These are phyloP conservation scores for Drosophila leonis DNA, from an alignment of 2,888 invertebrate species.

Conservation along the genomic window DNA sequence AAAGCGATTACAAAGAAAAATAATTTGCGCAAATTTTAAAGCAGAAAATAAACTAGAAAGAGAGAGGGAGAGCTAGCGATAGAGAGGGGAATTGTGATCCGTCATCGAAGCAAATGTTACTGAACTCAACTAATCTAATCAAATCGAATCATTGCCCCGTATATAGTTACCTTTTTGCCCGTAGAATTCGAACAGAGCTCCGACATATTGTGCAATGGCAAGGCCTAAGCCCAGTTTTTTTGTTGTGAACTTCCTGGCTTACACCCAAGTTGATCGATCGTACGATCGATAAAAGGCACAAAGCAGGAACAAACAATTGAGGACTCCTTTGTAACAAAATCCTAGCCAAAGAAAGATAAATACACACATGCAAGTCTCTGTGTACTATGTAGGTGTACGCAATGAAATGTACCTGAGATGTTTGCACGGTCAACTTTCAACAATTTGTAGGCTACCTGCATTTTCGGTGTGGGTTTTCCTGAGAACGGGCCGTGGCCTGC, in stretches of 20 bases:
- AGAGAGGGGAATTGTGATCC: slow-evolving; percentile 58
- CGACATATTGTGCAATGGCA: slow-evolving; percentile 59
- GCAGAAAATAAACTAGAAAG: slow-evolving; percentile 15
- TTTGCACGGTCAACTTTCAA: slow-evolving; percentile 79
- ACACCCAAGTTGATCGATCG: slow-evolving; percentile 73
- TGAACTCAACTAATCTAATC: slow-evolving; percentile 62
- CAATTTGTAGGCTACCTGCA: slow-evolving; percentile 79
- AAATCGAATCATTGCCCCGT: slow-evolving; percentile 67
- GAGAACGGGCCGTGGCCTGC: slow-evolving; percentile 69
- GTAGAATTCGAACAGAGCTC: slow-evolving; percentile 17
- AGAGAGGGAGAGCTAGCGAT: not conserved
- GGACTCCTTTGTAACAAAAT: slow-evolving; percentile 64
- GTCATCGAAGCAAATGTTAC: slow-evolving; percentile 72
- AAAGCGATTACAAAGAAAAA: slow-evolving; percentile 77
- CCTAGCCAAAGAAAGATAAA: slow-evolving; percentile 69
- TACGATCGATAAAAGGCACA: slow-evolving; percentile 65
- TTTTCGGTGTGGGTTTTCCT: slow-evolving; percentile 76
- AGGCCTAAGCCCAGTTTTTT: slow-evolving; percentile 62
- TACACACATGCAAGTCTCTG: not conserved
- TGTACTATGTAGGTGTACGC: slow-evolving; percentile 24
- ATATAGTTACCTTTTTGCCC: slow-evolving; percentile 53
- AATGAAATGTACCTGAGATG: slow-evolving; percentile 59
- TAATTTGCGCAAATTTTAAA: slow-evolving; percentile 74
- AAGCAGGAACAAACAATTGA: slow-evolving; percentile 77
- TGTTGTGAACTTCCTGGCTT: slow-evolving; percentile 76